These are phyloP conservation scores for Microchrysa polita DNA, from an alignment of 2,888 invertebrate species.

Conservation along the genomic window DNA sequence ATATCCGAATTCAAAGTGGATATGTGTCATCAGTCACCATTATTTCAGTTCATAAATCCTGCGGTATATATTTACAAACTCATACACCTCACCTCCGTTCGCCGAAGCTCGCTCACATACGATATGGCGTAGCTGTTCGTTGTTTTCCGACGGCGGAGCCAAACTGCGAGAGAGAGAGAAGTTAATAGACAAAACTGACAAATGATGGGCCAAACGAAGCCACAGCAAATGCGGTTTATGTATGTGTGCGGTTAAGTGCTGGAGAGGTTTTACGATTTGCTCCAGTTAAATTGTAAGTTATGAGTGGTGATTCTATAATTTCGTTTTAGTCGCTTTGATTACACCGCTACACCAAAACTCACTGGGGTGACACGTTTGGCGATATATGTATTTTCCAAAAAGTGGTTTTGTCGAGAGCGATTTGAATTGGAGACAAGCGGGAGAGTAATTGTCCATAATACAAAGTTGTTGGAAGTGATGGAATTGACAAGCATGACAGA, in stretches of 20 bases:
- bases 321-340: background rate
- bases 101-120: too few species aligned
- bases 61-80: slow-evolving; percentile 44
- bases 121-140: background rate
- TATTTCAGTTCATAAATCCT: slow-evolving; percentile 52
- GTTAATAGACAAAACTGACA: slow-evolving; percentile 48
- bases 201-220: slow-evolving; percentile 49
- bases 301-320: slow-evolving; percentile 25
- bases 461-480: too few species aligned
- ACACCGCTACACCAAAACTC: background rate
- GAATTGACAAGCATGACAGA: too few species aligned
- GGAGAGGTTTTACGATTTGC: slow-evolving; percentile 46
- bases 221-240: slow-evolving; percentile 31
- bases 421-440: background rate
- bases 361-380: background rate
- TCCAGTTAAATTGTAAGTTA: slow-evolving; percentile 49
- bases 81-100: slow-evolving; percentile 24
- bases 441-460: too few species aligned
- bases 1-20: slow-evolving; percentile 35
- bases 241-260: slow-evolving; percentile 29
- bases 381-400: background rate
- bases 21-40: slow-evolving; percentile 52
- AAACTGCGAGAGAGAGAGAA: background rate
- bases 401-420: background rate
- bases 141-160: background rate